Percentiles rank a stretch among this genome's conserved stretches.
These are phyloP conservation scores for Psilanteris sp. DNA, from an alignment of 1,140 invertebrate genomes.

Conservation along the genomic window DNA sequence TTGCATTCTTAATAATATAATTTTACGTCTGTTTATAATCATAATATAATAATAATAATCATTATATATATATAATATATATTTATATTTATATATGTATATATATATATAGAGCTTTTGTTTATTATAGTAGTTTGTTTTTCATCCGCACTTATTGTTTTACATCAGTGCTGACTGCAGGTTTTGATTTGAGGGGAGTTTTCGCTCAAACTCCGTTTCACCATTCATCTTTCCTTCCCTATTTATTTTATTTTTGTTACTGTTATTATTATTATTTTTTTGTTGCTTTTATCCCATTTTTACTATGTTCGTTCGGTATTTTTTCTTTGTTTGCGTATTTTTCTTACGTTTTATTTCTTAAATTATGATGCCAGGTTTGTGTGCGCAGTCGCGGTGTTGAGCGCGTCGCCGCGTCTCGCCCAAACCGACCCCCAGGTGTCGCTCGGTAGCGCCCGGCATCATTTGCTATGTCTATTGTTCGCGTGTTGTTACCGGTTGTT, in stretches of 20 bases:
- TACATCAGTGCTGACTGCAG: conserved; percentile 78
- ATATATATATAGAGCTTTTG: conserved; percentile 65
- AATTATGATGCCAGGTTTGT: conserved; percentile 63
- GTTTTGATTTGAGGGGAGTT: conserved; percentile 78
- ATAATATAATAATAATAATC: conserved; percentile 63
- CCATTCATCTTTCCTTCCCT: conserved; percentile 29
- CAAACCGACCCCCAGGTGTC: conserved; percentile 27
- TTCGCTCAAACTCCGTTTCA: conserved; percentile 59
- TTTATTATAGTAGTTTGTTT: conserved; percentile 76
- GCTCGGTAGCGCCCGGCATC: conserved; percentile 44
- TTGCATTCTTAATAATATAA: conserved; percentile 77
- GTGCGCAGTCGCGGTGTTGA: conserved; percentile 56
- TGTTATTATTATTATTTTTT: no score
- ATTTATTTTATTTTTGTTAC: no score
- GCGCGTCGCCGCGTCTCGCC: conserved; percentile 26
- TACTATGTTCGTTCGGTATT: conserved; percentile 25
- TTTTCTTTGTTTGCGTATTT: conserved; percentile 9
- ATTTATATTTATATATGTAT: conserved; percentile 68
- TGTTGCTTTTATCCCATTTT: conserved; percentile 8
- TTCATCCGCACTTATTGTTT: conserved; percentile 77
- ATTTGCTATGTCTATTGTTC: conserved; percentile 75
- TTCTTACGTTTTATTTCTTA: conserved; percentile 32
- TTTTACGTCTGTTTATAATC: conserved; percentile 77
- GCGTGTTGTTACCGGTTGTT: conserved; percentile 74
- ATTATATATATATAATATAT: conserved; percentile 72